A percentile compares a stretch with the other conserved stretches of the same genome.
Conservation (phyloP, 2,797 vertebrate species). For the Sebastiscus tertius region DNA sequence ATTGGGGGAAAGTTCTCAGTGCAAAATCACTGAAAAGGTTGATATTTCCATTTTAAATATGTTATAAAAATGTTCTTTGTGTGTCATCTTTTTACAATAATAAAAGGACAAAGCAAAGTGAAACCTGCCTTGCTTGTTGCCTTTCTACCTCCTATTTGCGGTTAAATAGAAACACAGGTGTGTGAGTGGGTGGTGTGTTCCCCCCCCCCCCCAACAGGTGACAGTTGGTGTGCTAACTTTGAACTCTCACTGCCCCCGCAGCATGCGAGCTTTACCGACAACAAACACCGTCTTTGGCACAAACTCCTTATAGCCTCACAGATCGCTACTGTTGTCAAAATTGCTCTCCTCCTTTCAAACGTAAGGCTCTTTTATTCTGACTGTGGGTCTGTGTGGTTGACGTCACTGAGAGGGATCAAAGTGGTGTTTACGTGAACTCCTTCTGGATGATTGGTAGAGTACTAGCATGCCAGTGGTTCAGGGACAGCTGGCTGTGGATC, state of each 20-base stretch:
- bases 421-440: slow-evolving; percentile 37
- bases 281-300: slow-evolving; percentile 53
- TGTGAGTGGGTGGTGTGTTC: slow-evolving; percentile 44
- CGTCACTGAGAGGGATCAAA: slow-evolving; percentile 47
- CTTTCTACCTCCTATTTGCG: neutral
- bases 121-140: neutral
- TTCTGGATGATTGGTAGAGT: slow-evolving; percentile 24
- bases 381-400: slow-evolving; percentile 16
- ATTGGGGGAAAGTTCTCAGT: neutral
- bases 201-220: slow-evolving; percentile 40
- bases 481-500: slow-evolving; percentile 33
- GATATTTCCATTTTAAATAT: neutral
- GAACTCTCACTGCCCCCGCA: slow-evolving; percentile 47
- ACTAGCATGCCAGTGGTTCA: slow-evolving; percentile 7
- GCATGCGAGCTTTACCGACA: slow-evolving; percentile 38
- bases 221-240: slow-evolving; percentile 55
- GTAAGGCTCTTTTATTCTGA: slow-evolving; percentile 48
- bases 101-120: slow-evolving; percentile 15
- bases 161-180: slow-evolving; percentile 50
- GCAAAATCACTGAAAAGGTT: neutral
- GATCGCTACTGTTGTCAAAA: slow-evolving; percentile 18
- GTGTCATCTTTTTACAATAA: slow-evolving; percentile 22
- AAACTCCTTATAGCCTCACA: slow-evolving; percentile 11
- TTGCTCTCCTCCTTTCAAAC: slow-evolving; percentile 11
- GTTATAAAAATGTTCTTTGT: neutral